Percentiles rank a stretch among this genome's conserved stretches.
Conservation (phyloP, 2,888 invertebrate species). For the Hecatera dysodea region DNA sequence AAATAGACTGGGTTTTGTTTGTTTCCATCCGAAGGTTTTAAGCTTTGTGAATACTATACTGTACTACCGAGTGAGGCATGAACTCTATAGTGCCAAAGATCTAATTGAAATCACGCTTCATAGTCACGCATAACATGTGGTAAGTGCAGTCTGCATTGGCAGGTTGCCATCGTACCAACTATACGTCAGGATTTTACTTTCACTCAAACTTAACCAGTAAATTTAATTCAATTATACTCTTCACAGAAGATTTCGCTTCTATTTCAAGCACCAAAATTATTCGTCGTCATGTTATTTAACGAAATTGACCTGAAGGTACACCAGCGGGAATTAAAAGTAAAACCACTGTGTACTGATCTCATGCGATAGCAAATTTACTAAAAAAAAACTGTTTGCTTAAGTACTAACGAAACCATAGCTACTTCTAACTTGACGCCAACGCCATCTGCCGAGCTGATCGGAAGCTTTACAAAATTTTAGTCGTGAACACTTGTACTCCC, state of each 20-base stretch:
- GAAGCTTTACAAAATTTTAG: too few species aligned
- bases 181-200: constrained; percentile 12
- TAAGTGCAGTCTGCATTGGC: constrained; percentile 24
- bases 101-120: constrained; percentile 52
- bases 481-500: constrained; percentile 6
- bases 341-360: too few species aligned
- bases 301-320: too few species aligned
- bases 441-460: too few species aligned
- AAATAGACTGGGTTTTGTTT: constrained; percentile 25
- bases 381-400: too few species aligned
- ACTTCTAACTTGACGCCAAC: too few species aligned
- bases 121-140: constrained; percentile 21
- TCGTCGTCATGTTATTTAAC: too few species aligned
- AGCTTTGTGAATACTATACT: constrained; percentile 14
- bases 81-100: constrained; percentile 22
- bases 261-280: constrained; percentile 7
- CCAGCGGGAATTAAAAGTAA: too few species aligned
- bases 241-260: not conserved
- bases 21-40: constrained; percentile 10
- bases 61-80: constrained; percentile 12
- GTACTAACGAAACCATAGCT: too few species aligned
- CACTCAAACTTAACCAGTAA: not conserved
- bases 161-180: constrained; percentile 5
- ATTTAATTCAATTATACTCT: not conserved
- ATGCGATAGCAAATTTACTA: too few species aligned